A percentile compares a stretch with the other conserved stretches of the same genome.
Conservation (phyloP, 2,797 vertebrate species). For the Typhlichthys subterraneus region DNA sequence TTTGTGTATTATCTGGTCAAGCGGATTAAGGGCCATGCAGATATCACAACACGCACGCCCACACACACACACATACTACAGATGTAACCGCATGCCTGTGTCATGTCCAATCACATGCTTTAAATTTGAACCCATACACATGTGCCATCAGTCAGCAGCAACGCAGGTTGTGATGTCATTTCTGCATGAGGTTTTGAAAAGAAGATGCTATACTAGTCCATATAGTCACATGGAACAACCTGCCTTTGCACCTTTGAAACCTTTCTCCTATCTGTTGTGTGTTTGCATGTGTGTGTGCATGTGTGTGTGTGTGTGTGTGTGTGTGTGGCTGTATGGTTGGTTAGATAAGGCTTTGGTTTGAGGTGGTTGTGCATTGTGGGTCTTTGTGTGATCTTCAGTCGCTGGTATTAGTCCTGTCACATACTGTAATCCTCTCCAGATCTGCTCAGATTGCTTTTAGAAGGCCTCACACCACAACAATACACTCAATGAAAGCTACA, state of each 20-base stretch:
- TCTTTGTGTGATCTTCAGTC: constrained; percentile 16
- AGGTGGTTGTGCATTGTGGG: constrained; percentile 25
- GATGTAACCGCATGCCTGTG: too few species aligned
- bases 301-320: constrained; percentile 2
- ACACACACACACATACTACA: too few species aligned
- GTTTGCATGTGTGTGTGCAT: not conserved
- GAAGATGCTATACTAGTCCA: too few species aligned
- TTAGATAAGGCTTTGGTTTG: constrained; percentile 18
- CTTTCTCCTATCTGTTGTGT: constrained; percentile 8
- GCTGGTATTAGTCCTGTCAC: constrained; percentile 31
- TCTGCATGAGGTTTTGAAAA: too few species aligned
- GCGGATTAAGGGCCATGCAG: too few species aligned
- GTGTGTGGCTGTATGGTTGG: not conserved
- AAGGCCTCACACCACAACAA: constrained; percentile 8
- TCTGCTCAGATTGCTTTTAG: constrained; percentile 41
- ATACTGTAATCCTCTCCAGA: constrained; percentile 50
- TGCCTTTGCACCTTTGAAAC: constrained; percentile 37
- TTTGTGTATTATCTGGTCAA: too few species aligned
- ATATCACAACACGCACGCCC: too few species aligned
- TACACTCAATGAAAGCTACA: constrained; percentile 16
- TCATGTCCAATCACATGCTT: too few species aligned
- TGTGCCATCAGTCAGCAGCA: too few species aligned
- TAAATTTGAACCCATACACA: too few species aligned
- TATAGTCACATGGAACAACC: constrained; percentile 26
- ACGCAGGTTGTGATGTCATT: too few species aligned